phyloP scores from a whole-genome alignment of 2,888 invertebrate species.

The Amorpha juglandis region DNA sequence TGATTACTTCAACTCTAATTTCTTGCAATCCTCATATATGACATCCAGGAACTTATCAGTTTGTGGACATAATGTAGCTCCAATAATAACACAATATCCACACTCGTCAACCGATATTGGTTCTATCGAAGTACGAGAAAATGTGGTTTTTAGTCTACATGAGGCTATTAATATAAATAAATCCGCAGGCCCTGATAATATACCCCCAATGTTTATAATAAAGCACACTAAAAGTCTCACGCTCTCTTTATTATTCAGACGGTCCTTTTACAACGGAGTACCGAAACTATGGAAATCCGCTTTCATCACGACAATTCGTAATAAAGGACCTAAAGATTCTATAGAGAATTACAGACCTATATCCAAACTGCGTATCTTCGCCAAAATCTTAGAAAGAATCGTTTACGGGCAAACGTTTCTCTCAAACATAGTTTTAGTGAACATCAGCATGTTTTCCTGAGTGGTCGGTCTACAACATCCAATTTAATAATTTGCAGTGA shows the following conservation, averaged over 20 bases:
- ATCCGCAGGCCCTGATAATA: conserved; percentile 26
- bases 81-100: background rate
- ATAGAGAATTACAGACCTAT: conserved; percentile 28
- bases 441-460: conserved; percentile 27
- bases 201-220: conserved; percentile 20
- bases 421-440: conserved; percentile 19
- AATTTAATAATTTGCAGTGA: conserved; percentile 26
- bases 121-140: background rate
- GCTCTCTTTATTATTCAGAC: conserved; percentile 28
- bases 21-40: background rate
- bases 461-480: conserved; percentile 28
- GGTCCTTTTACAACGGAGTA: background rate
- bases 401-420: conserved; percentile 14
- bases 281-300: conserved; percentile 27
- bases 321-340: conserved; percentile 22
- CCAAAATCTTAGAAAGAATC: conserved; percentile 26
- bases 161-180: conserved; percentile 10
- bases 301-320: conserved; percentile 28
- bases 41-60: background rate
- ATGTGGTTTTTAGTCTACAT: conserved; percentile 2
- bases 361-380: conserved; percentile 27
- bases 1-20: conserved; percentile 26
- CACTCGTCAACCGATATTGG: conserved; percentile 13
- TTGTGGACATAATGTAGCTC: background rate
- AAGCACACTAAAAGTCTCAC: conserved; percentile 25